Conservation (phyloP, 2,888 invertebrate genomes). For the Papilio demoleus region DNA sequence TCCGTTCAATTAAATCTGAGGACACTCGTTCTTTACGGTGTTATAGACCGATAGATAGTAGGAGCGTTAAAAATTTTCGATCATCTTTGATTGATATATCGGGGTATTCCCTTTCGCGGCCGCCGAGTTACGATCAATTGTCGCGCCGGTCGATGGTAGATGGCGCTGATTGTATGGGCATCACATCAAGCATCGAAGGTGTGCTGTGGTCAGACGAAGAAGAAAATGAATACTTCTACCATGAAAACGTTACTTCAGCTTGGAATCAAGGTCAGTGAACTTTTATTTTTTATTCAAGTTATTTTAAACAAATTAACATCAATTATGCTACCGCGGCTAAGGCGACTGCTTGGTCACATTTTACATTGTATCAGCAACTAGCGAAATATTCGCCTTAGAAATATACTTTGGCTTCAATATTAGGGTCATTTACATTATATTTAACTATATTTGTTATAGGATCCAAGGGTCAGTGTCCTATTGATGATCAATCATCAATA, state of each 20-base stretch:
- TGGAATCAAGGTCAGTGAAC: slow-evolving; percentile 77
- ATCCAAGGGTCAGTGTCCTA: too few relatives aligned
- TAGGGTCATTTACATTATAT: too few relatives aligned
- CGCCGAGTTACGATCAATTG: slow-evolving; percentile 77
- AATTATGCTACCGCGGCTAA: not conserved
- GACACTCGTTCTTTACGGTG: slow-evolving; percentile 65
- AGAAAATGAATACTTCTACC: slow-evolving; percentile 80
- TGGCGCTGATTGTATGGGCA: slow-evolving; percentile 65
- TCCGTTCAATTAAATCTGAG: slow-evolving; percentile 71
- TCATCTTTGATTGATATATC: slow-evolving; percentile 75
- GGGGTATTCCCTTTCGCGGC: slow-evolving; percentile 61
- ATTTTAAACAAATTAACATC: not conserved
- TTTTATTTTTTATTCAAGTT: slow-evolving; percentile 14
- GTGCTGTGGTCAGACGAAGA: slow-evolving; percentile 82
- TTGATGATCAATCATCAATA: too few relatives aligned
- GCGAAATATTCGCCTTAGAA: too few relatives aligned
- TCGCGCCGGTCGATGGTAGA: slow-evolving; percentile 76
- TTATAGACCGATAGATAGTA: slow-evolving; percentile 74
- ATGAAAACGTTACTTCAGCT: slow-evolving; percentile 77
- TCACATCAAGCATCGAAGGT: slow-evolving; percentile 81
- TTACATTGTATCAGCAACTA: too few relatives aligned
- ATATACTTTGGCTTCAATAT: too few relatives aligned
- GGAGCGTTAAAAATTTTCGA: slow-evolving; percentile 76
- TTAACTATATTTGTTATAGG: too few relatives aligned
- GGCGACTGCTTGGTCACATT: too few relatives aligned